phyloP scores from a whole-genome alignment of 2,113 vertebrate species.

The Nansenia antarctica region DNA sequence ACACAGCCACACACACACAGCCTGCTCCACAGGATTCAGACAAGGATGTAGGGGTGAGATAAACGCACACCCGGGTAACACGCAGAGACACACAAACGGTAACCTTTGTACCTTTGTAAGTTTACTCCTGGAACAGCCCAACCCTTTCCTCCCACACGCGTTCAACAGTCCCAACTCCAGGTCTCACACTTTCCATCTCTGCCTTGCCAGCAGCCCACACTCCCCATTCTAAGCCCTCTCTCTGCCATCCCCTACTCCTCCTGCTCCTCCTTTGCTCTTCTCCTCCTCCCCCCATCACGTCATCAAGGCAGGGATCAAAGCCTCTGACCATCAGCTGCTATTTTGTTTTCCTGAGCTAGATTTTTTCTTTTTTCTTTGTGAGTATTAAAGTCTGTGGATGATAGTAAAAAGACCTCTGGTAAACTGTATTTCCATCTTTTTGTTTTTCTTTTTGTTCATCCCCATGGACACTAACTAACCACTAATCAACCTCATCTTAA shows the following conservation, averaged over 20 bases:
- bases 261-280: constrained; percentile 19
- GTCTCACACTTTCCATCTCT: constrained; percentile 59
- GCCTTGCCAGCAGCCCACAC: constrained; percentile 41
- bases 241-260: constrained; percentile 22
- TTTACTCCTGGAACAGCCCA: constrained; percentile 36
- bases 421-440: too few species aligned
- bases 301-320: constrained; percentile 36
- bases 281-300: constrained; percentile 8
- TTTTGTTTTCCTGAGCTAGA: too few species aligned
- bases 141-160: constrained; percentile 58
- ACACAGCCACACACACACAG: constrained; percentile 50
- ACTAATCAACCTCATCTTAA: too few species aligned
- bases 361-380: too few species aligned
- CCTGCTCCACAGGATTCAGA: constrained; percentile 58
- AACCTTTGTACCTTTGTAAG: constrained; percentile 58
- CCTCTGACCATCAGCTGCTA: constrained; percentile 13
- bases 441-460: too few species aligned
- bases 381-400: too few species aligned
- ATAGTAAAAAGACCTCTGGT: too few species aligned
- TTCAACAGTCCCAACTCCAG: constrained; percentile 39
- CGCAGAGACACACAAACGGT: constrained; percentile 36
- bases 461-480: too few species aligned
- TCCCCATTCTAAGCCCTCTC: constrained; percentile 35
- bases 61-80: constrained; percentile 49
- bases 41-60: constrained; percentile 44